phyloP scores from a whole-genome alignment of 1,140 invertebrate genomes.

The Ctenoplectra terminalis region DNA sequence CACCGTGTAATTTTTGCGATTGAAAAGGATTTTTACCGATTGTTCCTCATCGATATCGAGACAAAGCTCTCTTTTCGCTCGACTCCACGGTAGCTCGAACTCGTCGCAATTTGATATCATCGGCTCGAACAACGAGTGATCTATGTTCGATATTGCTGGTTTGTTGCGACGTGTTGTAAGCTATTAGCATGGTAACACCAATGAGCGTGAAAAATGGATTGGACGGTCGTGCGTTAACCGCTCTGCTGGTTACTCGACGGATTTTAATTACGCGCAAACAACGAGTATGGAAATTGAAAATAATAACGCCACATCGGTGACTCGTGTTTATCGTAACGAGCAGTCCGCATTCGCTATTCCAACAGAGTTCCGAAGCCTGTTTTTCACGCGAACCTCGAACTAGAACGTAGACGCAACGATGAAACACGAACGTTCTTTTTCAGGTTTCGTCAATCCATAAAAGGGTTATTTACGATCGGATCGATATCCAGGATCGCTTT shows the following conservation, averaged over 20 bases:
- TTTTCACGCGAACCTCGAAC: background rate
- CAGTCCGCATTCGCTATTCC: background rate
- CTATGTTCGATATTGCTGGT: background rate
- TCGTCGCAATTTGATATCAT: background rate
- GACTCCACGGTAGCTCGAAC: background rate
- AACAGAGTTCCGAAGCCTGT: too few species aligned
- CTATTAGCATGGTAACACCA: background rate
- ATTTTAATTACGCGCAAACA: slow-evolving; percentile 6
- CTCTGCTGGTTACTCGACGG: background rate
- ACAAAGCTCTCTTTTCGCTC: background rate
- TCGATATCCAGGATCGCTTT: too few species aligned
- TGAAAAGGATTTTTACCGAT: background rate
- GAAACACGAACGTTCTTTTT: background rate
- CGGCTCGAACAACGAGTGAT: background rate
- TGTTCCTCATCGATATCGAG: slow-evolving; percentile 22
- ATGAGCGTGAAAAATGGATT: slow-evolving; percentile 19
- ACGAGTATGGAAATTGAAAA: slow-evolving; percentile 11
- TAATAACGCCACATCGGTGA: background rate
- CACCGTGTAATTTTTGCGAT: background rate
- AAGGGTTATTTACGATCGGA: slow-evolving; percentile 33
- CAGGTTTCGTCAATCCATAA: background rate
- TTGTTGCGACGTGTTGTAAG: background rate
- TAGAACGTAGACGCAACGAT: background rate
- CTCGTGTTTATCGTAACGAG: slow-evolving; percentile 1
- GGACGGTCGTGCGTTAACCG: background rate